Evolutionary conservation across 1,140 invertebrate genomes (phyloP).

Genomic region (Pogonus chalceus): DNA sequence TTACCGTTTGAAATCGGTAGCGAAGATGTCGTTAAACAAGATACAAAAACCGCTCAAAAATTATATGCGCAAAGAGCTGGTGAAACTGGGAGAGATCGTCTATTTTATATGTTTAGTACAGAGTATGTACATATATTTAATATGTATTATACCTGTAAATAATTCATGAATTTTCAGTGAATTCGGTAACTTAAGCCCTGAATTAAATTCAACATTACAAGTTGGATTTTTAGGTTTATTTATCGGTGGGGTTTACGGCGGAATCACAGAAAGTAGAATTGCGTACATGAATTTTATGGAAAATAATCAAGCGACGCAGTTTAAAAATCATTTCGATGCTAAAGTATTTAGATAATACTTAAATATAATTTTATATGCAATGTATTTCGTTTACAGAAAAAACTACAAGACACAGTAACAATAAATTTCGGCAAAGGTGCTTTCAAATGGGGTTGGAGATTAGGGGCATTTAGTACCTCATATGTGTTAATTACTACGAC

Average conservation of each 20-base stretch:
- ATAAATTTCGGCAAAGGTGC: conserved; percentile 56
- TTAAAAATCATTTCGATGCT: conserved; percentile 52
- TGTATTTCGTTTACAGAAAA: conserved; percentile 40
- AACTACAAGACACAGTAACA: conserved; percentile 53
- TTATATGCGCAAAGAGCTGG: neutral
- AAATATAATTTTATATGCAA: conserved; percentile 9
- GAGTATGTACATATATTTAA: conserved; percentile 15
- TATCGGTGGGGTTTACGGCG: conserved; percentile 51
- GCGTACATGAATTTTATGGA: conserved; percentile 58
- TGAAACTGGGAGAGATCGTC: conserved; percentile 15
- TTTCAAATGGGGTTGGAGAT: conserved; percentile 50
- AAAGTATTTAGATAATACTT: conserved; percentile 40
- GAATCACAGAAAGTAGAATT: conserved; percentile 42
- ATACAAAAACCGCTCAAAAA: neutral
- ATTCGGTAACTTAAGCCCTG: conserved; percentile 44
- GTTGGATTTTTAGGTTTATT: conserved; percentile 42
- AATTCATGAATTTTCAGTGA: conserved; percentile 40
- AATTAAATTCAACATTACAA: conserved; percentile 47
- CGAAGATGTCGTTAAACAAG: neutral
- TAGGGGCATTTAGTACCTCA: conserved; percentile 49
- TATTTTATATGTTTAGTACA: conserved; percentile 14
- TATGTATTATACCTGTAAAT: conserved; percentile 7
- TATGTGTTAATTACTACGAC: conserved; percentile 52
- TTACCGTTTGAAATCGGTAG: neutral
- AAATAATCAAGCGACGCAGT: conserved; percentile 60